Conservation (phyloP, 2,113 vertebrate genomes). For the Noctilio leporinus region DNA sequence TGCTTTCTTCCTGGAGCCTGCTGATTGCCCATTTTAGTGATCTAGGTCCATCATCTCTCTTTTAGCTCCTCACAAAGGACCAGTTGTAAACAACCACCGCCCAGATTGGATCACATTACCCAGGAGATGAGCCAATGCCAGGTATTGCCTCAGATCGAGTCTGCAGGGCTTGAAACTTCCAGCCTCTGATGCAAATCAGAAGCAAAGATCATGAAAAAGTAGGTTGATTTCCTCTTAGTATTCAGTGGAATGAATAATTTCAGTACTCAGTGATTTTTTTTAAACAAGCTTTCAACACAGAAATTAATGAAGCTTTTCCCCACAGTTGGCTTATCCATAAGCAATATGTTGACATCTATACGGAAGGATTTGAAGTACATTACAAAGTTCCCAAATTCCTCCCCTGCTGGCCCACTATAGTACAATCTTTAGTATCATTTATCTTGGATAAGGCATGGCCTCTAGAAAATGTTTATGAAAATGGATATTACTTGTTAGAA, state of each 20-base stretch:
- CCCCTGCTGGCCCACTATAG: background rate
- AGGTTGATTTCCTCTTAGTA: slow-evolving; percentile 35
- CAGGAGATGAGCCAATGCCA: slow-evolving; percentile 33
- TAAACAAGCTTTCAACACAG: background rate
- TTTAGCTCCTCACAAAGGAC: slow-evolving; percentile 40
- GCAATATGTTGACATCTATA: background rate
- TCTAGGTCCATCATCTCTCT: slow-evolving; percentile 24
- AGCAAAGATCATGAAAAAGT: slow-evolving; percentile 25
- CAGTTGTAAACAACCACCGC: slow-evolving; percentile 42
- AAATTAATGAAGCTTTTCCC: slow-evolving; percentile 6
- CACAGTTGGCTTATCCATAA: background rate
- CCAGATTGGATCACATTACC: slow-evolving; percentile 38
- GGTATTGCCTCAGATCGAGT: background rate
- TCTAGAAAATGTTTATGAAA: background rate
- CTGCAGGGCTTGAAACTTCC: background rate
- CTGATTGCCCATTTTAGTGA: slow-evolving; percentile 36
- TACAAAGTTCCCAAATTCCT: background rate
- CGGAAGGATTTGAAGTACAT: background rate
- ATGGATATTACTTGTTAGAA: background rate
- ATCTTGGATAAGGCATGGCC: background rate
- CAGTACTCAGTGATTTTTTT: slow-evolving; percentile 12
- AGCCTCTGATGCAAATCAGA: slow-evolving; percentile 25
- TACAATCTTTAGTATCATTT: background rate
- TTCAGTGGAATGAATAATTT: slow-evolving; percentile 28
- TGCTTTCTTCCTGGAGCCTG: slow-evolving; percentile 30